Percentiles rank a stretch among this genome's conserved stretches.
These are phyloP conservation scores for Ptychochromis oligacanthus DNA, from an alignment of 2,113 vertebrate species.

Conservation along the genomic window DNA sequence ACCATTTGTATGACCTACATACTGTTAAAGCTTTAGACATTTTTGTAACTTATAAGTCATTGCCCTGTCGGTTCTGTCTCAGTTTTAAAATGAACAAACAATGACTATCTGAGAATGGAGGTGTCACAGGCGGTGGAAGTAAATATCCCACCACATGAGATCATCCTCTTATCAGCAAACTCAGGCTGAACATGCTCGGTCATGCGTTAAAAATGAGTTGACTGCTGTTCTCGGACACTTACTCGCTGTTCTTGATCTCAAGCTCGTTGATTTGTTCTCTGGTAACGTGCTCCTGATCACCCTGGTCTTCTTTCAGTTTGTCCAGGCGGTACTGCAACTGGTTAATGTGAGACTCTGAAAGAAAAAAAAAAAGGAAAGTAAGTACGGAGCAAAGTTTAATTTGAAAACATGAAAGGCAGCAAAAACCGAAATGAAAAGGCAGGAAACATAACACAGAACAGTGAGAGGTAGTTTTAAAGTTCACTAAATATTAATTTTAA, in stretches of 20 bases:
- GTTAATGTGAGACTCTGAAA: conserved; percentile 83
- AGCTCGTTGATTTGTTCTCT: conserved; percentile 83
- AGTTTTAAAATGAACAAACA: too few species aligned
- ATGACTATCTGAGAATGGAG: too few species aligned
- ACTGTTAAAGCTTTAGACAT: too few species aligned
- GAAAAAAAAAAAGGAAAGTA: not conserved
- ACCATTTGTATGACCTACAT: too few species aligned
- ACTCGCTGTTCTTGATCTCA: conserved; percentile 85
- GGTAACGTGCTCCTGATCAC: conserved; percentile 76
- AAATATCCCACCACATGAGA: too few species aligned
- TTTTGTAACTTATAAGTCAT: too few species aligned
- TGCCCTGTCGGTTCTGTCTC: too few species aligned
- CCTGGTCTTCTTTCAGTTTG: conserved; percentile 80
- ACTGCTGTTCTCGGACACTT: not conserved
- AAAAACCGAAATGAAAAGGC: not conserved
- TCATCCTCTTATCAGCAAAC: too few species aligned
- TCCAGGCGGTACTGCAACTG: conserved; percentile 86
- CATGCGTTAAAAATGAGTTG: not conserved
- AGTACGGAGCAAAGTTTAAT: not conserved
- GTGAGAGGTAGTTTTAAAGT: not conserved
- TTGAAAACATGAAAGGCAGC: not conserved
- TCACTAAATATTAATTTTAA: too few species aligned
- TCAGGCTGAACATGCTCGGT: too few species aligned
- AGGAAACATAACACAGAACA: not conserved
- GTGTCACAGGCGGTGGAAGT: too few species aligned